Evolutionary conservation across 1,140 invertebrate species (phyloP).

Genomic region (Zaprionus gabonicus): DNA sequence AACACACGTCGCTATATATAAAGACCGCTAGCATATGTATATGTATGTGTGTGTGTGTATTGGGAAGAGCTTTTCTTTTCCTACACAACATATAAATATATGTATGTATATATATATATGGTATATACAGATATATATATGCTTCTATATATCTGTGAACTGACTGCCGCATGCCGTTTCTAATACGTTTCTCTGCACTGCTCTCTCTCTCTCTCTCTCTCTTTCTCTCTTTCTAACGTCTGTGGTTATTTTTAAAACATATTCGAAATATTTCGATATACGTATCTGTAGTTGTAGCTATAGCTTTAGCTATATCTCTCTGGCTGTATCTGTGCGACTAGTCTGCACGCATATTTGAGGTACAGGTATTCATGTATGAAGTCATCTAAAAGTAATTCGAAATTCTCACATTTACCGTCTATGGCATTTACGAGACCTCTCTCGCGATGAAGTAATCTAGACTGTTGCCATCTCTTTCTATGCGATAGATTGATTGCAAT

Average conservation of each 20-base stretch:
- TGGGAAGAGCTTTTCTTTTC: conserved; percentile 43
- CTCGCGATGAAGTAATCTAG: conserved; percentile 30
- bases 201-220: conserved; percentile 33
- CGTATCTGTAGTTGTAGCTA: conserved; percentile 44
- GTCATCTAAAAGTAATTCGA: conserved; percentile 73
- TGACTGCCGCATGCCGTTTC: conserved; percentile 51
- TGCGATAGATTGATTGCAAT: conserved; percentile 11
- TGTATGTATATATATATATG: conserved; percentile 4
- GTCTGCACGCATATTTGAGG: conserved; percentile 58
- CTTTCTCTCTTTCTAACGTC: conserved; percentile 60
- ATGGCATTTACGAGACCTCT: conserved; percentile 15
- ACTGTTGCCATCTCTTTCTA: conserved; percentile 49
- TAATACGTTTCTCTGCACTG: conserved; percentile 37
- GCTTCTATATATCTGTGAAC: not conserved
- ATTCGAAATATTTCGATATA: conserved; percentile 76
- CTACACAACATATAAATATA: conserved; percentile 17
- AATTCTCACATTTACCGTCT: conserved; percentile 39
- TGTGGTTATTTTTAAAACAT: conserved; percentile 79
- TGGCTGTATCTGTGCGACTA: conserved; percentile 21
- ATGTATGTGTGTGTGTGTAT: conserved; percentile 28
- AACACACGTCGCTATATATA: conserved; percentile 53
- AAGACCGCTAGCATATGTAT: conserved; percentile 21
- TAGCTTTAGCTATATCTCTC: conserved; percentile 19
- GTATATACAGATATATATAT: conserved; percentile 1
- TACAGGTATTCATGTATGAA: conserved; percentile 65